Evolutionary conservation across 2,797 vertebrate genomes (phyloP).

Genomic region (Poliocrania exsul): DNA sequence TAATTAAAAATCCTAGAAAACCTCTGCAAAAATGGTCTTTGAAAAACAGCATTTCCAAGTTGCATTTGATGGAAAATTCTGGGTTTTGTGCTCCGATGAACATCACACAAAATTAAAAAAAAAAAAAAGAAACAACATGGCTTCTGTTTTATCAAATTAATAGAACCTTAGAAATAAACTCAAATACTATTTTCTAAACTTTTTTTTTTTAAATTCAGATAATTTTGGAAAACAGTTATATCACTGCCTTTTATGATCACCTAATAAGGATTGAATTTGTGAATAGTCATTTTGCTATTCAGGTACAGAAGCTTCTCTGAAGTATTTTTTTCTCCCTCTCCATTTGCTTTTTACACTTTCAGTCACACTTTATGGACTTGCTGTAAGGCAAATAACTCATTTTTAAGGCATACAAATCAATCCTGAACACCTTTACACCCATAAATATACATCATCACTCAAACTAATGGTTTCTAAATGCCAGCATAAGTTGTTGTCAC

Average conservation of each 20-base stretch:
- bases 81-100: background rate
- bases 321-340: background rate
- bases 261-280: background rate
- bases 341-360: background rate
- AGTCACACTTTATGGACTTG: background rate
- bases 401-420: conserved; percentile 6
- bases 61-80: background rate
- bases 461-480: background rate
- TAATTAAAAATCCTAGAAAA: background rate
- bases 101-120: background rate
- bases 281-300: background rate
- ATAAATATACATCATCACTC: background rate
- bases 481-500: background rate
- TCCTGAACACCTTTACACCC: background rate
- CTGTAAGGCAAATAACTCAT: background rate
- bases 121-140: background rate
- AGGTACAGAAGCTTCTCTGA: background rate
- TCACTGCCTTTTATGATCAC: background rate
- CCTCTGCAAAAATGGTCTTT: background rate
- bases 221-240: background rate
- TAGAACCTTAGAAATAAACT: background rate
- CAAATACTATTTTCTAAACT: background rate
- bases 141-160: background rate
- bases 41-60: background rate
- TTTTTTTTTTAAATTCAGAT: background rate